Conservation (phyloP, 2,113 vertebrate species). For the Machaerirhynchus nigripectus region DNA sequence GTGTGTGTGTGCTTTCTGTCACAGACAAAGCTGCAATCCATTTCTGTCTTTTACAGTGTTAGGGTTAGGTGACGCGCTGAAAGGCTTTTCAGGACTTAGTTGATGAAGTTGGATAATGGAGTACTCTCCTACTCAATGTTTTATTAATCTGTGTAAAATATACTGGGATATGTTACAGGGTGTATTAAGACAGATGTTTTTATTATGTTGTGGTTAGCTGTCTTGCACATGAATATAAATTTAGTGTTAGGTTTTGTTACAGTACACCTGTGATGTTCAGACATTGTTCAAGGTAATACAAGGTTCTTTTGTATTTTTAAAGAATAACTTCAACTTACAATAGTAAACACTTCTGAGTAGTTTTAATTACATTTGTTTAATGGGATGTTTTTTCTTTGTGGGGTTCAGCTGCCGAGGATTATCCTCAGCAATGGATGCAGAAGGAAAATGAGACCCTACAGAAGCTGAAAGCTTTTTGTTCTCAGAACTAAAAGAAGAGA, state of each 20-base stretch:
- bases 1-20: background rate
- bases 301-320: background rate
- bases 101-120: background rate
- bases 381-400: background rate
- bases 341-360: background rate
- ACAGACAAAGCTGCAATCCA: background rate
- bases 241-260: background rate
- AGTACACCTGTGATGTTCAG: background rate
- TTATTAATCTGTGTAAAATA: background rate
- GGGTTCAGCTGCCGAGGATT: background rate
- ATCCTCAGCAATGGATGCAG: background rate
- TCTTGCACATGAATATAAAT: background rate
- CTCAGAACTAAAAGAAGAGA: background rate
- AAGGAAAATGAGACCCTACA: background rate
- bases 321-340: background rate
- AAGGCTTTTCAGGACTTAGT: background rate
- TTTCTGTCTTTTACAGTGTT: background rate
- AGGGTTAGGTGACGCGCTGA: background rate
- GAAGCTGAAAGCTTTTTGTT: background rate
- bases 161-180: background rate
- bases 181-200: background rate
- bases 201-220: background rate
- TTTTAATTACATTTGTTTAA: background rate
- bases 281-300: background rate
- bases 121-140: background rate